A percentile compares a stretch with the other conserved stretches of the same genome.
Evolutionary conservation across 2,113 vertebrate genomes (phyloP).

Genomic region (Colius striatus): DNA sequence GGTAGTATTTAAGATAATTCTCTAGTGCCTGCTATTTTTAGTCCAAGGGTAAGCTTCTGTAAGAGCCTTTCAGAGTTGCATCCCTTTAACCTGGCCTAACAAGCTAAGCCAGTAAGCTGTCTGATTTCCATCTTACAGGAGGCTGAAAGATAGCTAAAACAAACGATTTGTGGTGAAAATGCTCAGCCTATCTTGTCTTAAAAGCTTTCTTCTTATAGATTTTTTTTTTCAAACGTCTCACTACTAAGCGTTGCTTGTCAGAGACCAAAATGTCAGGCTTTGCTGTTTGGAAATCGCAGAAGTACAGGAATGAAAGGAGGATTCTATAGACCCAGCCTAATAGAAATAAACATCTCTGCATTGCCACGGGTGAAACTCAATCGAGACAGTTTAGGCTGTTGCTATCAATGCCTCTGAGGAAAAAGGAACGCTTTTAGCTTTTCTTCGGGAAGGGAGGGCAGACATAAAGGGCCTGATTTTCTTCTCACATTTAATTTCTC

Average conservation of each 20-base stretch:
- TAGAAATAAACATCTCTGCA: conserved; percentile 67
- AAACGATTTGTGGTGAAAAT: conserved; percentile 75
- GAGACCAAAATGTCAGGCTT: conserved; percentile 72
- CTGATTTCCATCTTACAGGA: conserved; percentile 78
- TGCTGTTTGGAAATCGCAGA: conserved; percentile 69
- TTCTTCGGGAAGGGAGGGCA: conserved; percentile 20
- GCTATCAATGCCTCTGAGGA: conserved; percentile 14
- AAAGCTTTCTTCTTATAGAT: conserved; percentile 72
- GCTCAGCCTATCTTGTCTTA: conserved; percentile 73
- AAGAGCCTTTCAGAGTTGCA: conserved; percentile 88
- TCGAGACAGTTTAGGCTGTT: conserved; percentile 49
- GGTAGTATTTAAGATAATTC: conserved; percentile 87
- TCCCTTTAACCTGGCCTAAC: conserved; percentile 93
- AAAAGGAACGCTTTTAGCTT: conserved; percentile 19
- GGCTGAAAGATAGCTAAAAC: conserved; percentile 80
- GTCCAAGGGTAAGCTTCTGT: conserved; percentile 89
- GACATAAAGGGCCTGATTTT: not conserved
- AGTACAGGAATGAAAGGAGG: conserved; percentile 60
- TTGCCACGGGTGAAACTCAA: conserved; percentile 54
- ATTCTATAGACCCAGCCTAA: conserved; percentile 68
- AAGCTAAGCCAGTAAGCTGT: conserved; percentile 95
- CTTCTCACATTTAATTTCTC: conserved; percentile 31
- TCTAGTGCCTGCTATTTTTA: conserved; percentile 92
- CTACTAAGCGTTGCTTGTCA: conserved; percentile 70
- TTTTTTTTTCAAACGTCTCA: conserved; percentile 41